Evolutionary conservation across 2,797 vertebrate species (phyloP).

Genomic region (Oryzias sinensis): DNA sequence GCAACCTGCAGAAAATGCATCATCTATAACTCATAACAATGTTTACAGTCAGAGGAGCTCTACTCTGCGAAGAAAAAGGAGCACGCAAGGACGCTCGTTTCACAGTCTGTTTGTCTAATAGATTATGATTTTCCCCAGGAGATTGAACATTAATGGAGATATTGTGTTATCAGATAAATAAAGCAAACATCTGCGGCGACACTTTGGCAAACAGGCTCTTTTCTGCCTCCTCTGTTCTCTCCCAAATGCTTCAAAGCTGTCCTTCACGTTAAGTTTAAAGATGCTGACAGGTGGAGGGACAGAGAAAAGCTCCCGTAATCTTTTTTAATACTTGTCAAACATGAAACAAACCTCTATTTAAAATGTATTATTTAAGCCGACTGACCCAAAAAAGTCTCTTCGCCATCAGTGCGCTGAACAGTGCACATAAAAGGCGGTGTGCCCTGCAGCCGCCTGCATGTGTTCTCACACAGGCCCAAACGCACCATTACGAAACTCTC

Average conservation of each 20-base stretch:
- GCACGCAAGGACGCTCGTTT: constrained; percentile 30
- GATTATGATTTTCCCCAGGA: constrained; percentile 30
- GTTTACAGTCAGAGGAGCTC: constrained; percentile 32
- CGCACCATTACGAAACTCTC: constrained; percentile 42
- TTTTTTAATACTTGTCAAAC: constrained; percentile 8
- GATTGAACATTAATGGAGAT: constrained; percentile 30
- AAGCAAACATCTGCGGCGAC: constrained; percentile 18
- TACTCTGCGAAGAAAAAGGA: constrained; percentile 14
- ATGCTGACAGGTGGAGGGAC: constrained; percentile 11
- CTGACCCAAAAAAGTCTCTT: neutral
- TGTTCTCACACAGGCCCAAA: constrained; percentile 5
- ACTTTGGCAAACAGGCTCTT: neutral
- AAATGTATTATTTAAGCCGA: neutral
- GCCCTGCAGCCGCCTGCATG: constrained; percentile 1
- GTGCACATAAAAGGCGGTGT: neutral
- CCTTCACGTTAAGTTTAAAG: constrained; percentile 3
- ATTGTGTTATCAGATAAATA: constrained; percentile 28
- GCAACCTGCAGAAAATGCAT: constrained; percentile 36
- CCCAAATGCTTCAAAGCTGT: constrained; percentile 12
- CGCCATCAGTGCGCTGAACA: neutral
- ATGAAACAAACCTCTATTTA: constrained; percentile 3
- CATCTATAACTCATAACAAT: constrained; percentile 47
- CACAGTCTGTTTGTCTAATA: constrained; percentile 43
- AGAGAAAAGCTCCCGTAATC: neutral
- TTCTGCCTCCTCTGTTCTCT: constrained; percentile 1